These are phyloP conservation scores for Nylanderia fulva DNA, from an alignment of 1,140 invertebrate species.

Conservation along the genomic window DNA sequence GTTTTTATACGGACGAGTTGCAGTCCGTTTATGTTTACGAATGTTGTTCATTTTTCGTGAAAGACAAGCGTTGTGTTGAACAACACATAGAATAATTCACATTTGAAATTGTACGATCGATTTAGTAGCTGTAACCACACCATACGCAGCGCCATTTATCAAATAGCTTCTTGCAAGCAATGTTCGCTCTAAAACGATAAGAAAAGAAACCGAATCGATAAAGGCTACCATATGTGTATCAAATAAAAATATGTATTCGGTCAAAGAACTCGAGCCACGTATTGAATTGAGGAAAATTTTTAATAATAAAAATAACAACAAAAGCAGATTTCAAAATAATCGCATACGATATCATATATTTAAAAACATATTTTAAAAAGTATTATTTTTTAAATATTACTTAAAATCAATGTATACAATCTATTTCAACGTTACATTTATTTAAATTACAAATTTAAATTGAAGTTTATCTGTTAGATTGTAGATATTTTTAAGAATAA, in stretches of 20 bases:
- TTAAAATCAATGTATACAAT: not conserved
- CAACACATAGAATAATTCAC: conserved; percentile 4
- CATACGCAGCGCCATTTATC: conserved; percentile 44
- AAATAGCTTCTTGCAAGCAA: conserved; percentile 25
- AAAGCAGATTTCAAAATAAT: conserved; percentile 11
- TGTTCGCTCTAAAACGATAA: conserved; percentile 24
- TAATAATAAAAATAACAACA: conserved; percentile 29
- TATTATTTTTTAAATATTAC: conserved; percentile 33
- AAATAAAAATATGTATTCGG: conserved; percentile 41
- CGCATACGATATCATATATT: not conserved
- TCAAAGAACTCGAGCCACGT: not conserved
- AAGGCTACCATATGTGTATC: not conserved
- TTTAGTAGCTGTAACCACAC: not conserved
- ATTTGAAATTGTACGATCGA: conserved; percentile 23
- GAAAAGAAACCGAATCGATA: conserved; percentile 27
- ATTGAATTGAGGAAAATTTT: conserved; percentile 26
- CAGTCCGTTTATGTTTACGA: conserved; percentile 9
- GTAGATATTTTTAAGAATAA: not conserved
- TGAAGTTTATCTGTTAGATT: not conserved
- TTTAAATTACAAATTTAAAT: not conserved
- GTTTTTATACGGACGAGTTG: not conserved
- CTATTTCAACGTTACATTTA: not conserved
- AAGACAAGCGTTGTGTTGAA: not conserved
- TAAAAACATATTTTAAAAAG: conserved; percentile 9
- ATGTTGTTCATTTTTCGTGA: conserved; percentile 6